phyloP scores from a whole-genome alignment of 2,797 vertebrate genomes.

The Microchirus variegatus region DNA sequence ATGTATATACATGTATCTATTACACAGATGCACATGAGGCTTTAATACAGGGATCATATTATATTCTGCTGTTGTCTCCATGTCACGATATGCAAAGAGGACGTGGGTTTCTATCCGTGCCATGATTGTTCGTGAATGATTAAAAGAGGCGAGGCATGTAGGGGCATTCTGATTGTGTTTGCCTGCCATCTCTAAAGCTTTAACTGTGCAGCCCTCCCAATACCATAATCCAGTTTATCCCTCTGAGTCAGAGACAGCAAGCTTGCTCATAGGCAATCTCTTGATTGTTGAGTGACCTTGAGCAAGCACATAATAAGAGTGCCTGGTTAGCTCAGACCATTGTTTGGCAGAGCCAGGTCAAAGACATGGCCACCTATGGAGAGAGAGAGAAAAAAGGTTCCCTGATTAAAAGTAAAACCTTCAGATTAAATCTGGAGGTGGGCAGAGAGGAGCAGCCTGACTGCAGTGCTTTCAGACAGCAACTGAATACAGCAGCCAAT shows the following conservation, averaged over 20 bases:
- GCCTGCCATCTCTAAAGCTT: constrained; percentile 61
- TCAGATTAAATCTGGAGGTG: constrained; percentile 49
- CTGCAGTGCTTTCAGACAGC: background rate
- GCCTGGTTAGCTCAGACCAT: constrained; percentile 52
- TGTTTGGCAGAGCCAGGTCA: constrained; percentile 38
- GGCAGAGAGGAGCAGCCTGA: constrained; percentile 4
- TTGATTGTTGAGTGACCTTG: constrained; percentile 79
- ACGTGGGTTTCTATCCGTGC: constrained; percentile 36
- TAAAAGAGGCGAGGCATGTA: constrained; percentile 61
- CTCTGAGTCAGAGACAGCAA: constrained; percentile 55
- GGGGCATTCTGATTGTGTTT: constrained; percentile 70
- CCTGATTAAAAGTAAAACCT: constrained; percentile 58
- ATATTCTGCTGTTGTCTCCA: constrained; percentile 32
- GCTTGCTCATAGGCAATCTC: constrained; percentile 71
- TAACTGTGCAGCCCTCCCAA: constrained; percentile 54
- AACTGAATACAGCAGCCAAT: constrained; percentile 1
- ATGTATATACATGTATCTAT: constrained; percentile 4
- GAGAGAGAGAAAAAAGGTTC: constrained; percentile 16
- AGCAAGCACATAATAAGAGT: constrained; percentile 72
- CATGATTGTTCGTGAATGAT: constrained; percentile 60
- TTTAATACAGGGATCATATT: constrained; percentile 41
- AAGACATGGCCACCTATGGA: constrained; percentile 47
- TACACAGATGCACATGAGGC: constrained; percentile 23
- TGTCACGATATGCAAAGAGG: constrained; percentile 32
- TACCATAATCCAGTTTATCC: constrained; percentile 80